A percentile compares a stretch with the other conserved stretches of the same genome.
Conservation (phyloP, 1,140 invertebrate genomes). For the Cotesia chilonis region DNA sequence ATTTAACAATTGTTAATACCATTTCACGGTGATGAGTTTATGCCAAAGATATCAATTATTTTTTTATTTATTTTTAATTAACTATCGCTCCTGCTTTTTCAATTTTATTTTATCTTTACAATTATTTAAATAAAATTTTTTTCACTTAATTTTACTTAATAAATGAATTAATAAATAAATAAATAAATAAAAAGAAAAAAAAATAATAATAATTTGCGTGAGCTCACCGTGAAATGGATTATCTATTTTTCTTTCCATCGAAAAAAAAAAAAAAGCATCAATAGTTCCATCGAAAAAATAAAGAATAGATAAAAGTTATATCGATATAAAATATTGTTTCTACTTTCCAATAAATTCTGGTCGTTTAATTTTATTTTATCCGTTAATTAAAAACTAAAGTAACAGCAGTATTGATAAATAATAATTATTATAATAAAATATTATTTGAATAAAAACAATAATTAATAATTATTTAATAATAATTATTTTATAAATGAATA, state of each 20-base stretch:
- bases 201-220: too few relatives aligned
- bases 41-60: neutral
- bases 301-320: neutral
- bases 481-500: neutral
- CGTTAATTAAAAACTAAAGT: too few relatives aligned
- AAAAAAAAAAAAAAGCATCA: neutral
- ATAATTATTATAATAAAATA: neutral
- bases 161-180: too few relatives aligned
- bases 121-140: neutral
- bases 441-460: neutral
- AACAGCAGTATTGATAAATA: neutral
- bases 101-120: neutral
- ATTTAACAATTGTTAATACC: conserved; percentile 48
- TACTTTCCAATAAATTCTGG: too few relatives aligned
- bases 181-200: too few relatives aligned
- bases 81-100: neutral
- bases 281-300: neutral
- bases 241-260: conserved; percentile 15
- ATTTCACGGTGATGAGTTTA: conserved; percentile 27
- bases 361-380: too few relatives aligned
- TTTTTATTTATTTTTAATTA: neutral
- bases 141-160: neutral
- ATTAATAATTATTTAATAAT: neutral
- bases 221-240: conserved; percentile 26
- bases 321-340: too few relatives aligned